These are phyloP conservation scores for Entomobrya multifasciata DNA, from an alignment of 2,888 invertebrate species.

Conservation along the genomic window DNA sequence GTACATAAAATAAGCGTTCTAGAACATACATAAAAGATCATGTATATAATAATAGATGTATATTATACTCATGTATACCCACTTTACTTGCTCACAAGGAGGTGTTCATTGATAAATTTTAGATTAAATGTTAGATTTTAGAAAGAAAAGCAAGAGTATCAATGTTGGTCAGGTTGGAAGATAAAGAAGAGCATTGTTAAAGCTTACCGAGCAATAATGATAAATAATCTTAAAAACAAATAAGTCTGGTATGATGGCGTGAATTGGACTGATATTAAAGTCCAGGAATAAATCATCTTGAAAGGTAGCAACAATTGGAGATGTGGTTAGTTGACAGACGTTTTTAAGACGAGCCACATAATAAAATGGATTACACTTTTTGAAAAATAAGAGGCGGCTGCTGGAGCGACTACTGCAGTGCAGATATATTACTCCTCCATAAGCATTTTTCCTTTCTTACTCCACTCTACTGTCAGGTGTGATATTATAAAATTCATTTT, in stretches of 20 bases:
- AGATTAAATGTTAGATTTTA: too few species aligned
- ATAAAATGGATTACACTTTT: slow-evolving; percentile 8
- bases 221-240: slow-evolving; percentile 35
- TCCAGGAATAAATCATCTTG: slow-evolving; percentile 53
- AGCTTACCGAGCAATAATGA: slow-evolving; percentile 42
- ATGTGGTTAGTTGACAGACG: slow-evolving; percentile 51
- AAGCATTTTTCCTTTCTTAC: background rate
- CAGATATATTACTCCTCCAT: background rate
- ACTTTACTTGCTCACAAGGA: too few species aligned
- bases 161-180: background rate
- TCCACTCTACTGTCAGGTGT: slow-evolving; percentile 43
- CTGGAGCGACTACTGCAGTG: background rate
- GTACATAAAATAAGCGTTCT: slow-evolving; percentile 5
- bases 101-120: background rate
- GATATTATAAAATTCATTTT: slow-evolving; percentile 23
- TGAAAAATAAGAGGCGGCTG: slow-evolving; percentile 37
- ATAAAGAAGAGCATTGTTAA: background rate
- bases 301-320: slow-evolving; percentile 13
- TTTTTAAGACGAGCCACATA: slow-evolving; percentile 31
- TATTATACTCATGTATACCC: too few species aligned
- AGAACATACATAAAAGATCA: background rate
- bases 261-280: slow-evolving; percentile 44
- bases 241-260: slow-evolving; percentile 24
- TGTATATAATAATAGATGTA: too few species aligned
- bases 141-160: background rate